Evolutionary conservation across 2,888 invertebrate species (phyloP).

Genomic region (Drosophila emarginata): DNA sequence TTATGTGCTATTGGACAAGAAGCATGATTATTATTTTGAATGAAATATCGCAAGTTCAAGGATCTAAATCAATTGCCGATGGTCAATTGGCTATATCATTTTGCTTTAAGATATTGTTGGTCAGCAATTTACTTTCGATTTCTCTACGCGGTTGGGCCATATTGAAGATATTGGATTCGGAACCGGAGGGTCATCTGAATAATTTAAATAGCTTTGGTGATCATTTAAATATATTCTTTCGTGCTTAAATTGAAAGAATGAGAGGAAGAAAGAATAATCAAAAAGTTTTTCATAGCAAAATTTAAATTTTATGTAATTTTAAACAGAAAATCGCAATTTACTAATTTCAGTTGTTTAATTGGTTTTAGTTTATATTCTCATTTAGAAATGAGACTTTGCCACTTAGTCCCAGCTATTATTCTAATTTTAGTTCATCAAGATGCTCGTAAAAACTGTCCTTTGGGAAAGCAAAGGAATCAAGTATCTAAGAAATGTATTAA

Average conservation of each 20-base stretch:
- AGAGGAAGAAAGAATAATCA: neutral
- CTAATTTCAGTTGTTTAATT: neutral
- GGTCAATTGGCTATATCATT: neutral
- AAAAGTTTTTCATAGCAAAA: slow-evolving; percentile 9
- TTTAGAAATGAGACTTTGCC: neutral
- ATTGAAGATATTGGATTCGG: neutral
- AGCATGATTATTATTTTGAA: neutral
- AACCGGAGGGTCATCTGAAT: neutral
- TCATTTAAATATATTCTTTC: neutral
- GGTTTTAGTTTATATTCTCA: neutral
- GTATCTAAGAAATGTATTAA: neutral
- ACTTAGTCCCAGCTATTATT: neutral
- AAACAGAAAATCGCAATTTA: slow-evolving; percentile 25
- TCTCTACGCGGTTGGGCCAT: neutral
- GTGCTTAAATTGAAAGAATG: neutral
- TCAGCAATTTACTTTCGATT: neutral
- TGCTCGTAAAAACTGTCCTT: neutral
- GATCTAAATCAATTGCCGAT: neutral
- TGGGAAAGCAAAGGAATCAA: slow-evolving; percentile 1
- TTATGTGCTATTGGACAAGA: neutral
- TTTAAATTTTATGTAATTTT: slow-evolving; percentile 10
- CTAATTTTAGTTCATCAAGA: neutral
- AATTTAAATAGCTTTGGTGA: neutral
- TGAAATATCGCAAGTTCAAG: neutral
- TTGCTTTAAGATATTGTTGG: neutral